Base-by-base conservation (phyloP, 2,888 invertebrate species). In the Ptychoptera albimana region DNA sequence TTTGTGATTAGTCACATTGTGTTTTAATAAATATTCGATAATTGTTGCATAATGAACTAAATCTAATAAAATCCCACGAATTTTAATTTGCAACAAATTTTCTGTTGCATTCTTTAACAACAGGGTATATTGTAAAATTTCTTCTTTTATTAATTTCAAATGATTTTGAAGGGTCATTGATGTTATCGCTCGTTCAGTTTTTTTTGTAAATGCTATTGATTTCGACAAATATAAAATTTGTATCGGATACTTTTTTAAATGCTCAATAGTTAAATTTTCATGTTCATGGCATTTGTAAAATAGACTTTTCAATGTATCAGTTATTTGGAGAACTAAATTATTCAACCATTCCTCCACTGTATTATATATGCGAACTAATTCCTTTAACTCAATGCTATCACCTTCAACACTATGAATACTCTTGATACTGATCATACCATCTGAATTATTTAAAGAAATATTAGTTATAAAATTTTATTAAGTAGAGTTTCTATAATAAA, bases 21-120 rank as follows among this genome's bases (percentile, higher is more conserved):
- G 71, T 39, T 73, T 71, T 47, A 88, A 73, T 43, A 98, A 70
- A 52, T 76, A 73, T 55, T 83, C 81, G 35, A 94, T 75, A 16
- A 96, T 78, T 46, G 78, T 74, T 48, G 87, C 79, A 61, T 91
- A 85, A 69, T 96, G 89, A 50, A 96, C 89, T 13, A 89, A 82
- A 59, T 98, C 97, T 54, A 97, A 69, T 53, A 98, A 79, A 43
- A 98, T 71, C 9, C 91, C 82, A 60, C 96, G 89, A 50, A 94
- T 72, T 68, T 98, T 98, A 43, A 88, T 69, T 57, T 84, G 76
- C 43, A 83, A 71, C 49, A 84, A 72, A 50, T 71, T 68, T 50
- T 73, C 69, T 37, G 66, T 68, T 52, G 51, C 63, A 49, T 46
- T 57, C 53, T 52, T 59, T 46, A 11, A 48, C 43, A 16, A 57